Conservation (phyloP, 2,113 vertebrate genomes). For the Mystacornis crossleyi region DNA sequence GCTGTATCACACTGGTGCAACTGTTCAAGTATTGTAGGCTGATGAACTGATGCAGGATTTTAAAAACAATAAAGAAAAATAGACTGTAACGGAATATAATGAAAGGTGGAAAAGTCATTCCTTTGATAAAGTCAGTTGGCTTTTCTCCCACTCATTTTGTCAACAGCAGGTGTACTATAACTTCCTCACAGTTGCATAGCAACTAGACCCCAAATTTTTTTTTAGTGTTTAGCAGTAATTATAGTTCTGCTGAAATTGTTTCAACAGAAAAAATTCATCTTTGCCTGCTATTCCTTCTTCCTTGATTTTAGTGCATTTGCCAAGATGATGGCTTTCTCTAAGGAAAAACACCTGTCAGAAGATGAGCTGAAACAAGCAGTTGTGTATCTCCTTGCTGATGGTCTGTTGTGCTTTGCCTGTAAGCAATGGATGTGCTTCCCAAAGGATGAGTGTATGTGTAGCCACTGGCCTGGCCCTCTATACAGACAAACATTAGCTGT, state of each 20-base stretch:
- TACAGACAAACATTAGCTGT: not conserved
- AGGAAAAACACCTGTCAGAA: not conserved
- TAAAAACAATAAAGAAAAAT: not conserved
- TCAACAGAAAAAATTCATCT: not conserved
- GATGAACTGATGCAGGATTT: not conserved
- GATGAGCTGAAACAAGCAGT: not conserved
- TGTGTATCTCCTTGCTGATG: not conserved
- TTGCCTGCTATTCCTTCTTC: not conserved
- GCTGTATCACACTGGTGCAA: not conserved
- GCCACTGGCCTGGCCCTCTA: not conserved
- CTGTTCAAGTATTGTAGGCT: not conserved
- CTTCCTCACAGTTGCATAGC: not conserved
- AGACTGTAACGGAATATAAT: not conserved
- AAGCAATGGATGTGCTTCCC: not conserved
- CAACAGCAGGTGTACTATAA: not conserved
- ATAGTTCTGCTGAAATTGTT: not conserved
- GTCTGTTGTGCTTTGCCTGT: not conserved
- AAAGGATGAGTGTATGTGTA: not conserved
- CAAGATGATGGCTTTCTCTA: not conserved
- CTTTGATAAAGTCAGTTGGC: not conserved
- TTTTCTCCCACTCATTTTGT: not conserved
- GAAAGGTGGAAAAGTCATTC: not conserved
- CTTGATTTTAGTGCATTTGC: not conserved
- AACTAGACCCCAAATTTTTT: not conserved
- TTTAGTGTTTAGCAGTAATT: constrained; percentile 5